These are phyloP conservation scores for Bombyx huttoni DNA, from an alignment of 2,888 invertebrate species.

Conservation along the genomic window DNA sequence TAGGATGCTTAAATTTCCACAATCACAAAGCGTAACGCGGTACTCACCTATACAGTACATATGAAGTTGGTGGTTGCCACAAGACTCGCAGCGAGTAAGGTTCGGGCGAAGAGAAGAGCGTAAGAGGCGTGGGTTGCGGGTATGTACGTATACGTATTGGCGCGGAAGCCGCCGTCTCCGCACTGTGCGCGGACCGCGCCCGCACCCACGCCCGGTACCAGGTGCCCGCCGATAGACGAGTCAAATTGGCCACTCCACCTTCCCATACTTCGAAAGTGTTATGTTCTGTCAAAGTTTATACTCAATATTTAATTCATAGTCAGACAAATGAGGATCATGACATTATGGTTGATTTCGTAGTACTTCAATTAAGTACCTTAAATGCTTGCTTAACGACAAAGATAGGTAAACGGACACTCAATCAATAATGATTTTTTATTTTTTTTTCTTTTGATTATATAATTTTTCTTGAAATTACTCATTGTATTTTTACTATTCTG, in stretches of 20 bases:
- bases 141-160: conserved; percentile 77
- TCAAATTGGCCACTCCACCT: conserved; percentile 57
- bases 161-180: conserved; percentile 74
- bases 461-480: too few relatives aligned
- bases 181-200: conserved; percentile 79
- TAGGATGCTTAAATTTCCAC: background rate
- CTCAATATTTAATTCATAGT: too few relatives aligned
- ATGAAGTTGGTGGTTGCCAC: conserved; percentile 75
- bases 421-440: too few relatives aligned
- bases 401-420: too few relatives aligned
- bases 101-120: conserved; percentile 29
- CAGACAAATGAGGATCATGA: too few relatives aligned
- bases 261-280: conserved; percentile 52
- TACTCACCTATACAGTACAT: conserved; percentile 36
- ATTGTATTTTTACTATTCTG: too few relatives aligned
- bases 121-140: conserved; percentile 78
- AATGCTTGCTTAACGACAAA: too few relatives aligned
- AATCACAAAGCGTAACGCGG: background rate
- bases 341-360: background rate
- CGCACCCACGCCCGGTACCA: conserved; percentile 82
- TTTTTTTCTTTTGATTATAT: too few relatives aligned
- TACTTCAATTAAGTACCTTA: too few relatives aligned
- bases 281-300: conserved; percentile 33
- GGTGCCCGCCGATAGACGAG: conserved; percentile 76
- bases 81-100: conserved; percentile 70